Evolutionary conservation across 1,140 invertebrate genomes (phyloP), one percentile per base, ranked within the genome.

Genomic region (Maniola jurtina): DNA sequence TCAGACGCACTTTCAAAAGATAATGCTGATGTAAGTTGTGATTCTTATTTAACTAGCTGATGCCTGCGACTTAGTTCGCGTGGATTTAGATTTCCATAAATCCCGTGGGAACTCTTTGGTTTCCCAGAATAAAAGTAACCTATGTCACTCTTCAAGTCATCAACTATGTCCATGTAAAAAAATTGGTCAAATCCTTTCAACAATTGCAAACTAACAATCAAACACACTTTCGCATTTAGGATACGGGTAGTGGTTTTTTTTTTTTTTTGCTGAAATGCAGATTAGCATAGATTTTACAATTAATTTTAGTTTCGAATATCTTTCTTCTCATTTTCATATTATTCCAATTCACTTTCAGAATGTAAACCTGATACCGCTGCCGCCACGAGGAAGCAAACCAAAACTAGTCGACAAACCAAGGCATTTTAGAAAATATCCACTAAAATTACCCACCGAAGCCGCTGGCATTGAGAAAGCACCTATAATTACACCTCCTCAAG

Each of bases 321-420:
- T n/a, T n/a, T n/a, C 64, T 69, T 66, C 42, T 33, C 38, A 61
- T 56, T 61, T 60, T 38, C 64, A 40, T 54, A 50, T 6, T 58
- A 15, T 40, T 5, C 7, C 8, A 7, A 50, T 38, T 63, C 8
- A 61, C 16, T 79, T 79, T 47, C 72, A 88, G 83, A 57, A 35
- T 15, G 52, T 66, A 36, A 86, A 87, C 56, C 72, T 69, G 15
- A 61, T 90, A 5, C 84, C 86, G 0, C 61, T 90, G 2, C 88
- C 88, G 9, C 86, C 86, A 0, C 68, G 84, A 13, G 69, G 77
- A 0, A 82, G 68, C 7, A 88, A 90, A 58, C 80, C 86, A 0
- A 84, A 86, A 64, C 63, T 90, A 2, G 75, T 90, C 0, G 86
- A 90, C 65, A 86, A 83, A 36, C 85, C 83, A 5, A 71, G 88